Evolutionary conservation across 2,113 vertebrate species (phyloP).

Genomic region (Aramus guarauna): DNA sequence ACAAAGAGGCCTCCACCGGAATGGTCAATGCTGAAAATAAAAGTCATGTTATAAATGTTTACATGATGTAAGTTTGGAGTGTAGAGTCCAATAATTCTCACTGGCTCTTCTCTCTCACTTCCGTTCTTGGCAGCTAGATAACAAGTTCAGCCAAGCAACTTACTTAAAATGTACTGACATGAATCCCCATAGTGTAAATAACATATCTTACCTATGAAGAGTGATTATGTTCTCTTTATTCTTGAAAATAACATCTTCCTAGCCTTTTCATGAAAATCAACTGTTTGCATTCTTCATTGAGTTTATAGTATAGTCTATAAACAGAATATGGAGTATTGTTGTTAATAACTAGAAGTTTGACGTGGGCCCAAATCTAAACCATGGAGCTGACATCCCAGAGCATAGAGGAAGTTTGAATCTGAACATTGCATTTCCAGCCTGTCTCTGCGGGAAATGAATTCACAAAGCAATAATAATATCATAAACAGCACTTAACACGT

Average conservation of each 20-base stretch:
- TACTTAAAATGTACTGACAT: constrained; percentile 52
- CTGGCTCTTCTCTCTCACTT: constrained; percentile 60
- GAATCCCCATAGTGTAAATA: constrained; percentile 41
- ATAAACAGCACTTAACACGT: constrained; percentile 58
- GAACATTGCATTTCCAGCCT: constrained; percentile 17
- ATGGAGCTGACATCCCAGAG: constrained; percentile 16
- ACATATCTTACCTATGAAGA: constrained; percentile 56
- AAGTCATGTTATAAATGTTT: constrained; percentile 49
- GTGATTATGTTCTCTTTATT: constrained; percentile 10
- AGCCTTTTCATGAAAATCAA: neutral
- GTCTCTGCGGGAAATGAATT: constrained; percentile 49
- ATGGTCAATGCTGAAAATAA: constrained; percentile 43
- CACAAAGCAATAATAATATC: constrained; percentile 55
- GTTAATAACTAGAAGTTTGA: neutral
- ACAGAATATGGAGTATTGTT: neutral
- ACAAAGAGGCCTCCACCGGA: neutral
- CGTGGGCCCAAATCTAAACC: neutral
- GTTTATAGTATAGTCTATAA: neutral
- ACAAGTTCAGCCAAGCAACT: constrained; percentile 66
- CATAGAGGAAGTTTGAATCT: constrained; percentile 24
- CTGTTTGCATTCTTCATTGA: neutral
- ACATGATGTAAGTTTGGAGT: constrained; percentile 52
- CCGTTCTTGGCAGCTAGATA: constrained; percentile 57
- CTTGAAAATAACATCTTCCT: constrained; percentile 9
- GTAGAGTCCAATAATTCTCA: constrained; percentile 45